A percentile compares a stretch with the other conserved stretches of the same genome.
phyloP scores from a whole-genome alignment of 92 coral and sea anemone species.

The Paragorgia papillata region DNA sequence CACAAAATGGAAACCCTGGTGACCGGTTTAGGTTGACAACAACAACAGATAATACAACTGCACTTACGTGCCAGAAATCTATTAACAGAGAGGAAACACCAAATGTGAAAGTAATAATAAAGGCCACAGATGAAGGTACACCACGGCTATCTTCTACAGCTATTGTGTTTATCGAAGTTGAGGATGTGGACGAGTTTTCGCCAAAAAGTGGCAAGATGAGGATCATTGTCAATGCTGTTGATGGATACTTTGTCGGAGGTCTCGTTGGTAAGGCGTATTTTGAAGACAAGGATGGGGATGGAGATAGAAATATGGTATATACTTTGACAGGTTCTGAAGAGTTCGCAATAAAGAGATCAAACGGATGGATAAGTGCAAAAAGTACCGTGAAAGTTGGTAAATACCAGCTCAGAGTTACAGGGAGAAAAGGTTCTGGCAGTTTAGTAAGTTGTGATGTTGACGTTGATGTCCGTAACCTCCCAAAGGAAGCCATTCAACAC shows the following conservation, averaged over 20 bases:
- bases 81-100: conserved; percentile 67
- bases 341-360: conserved; percentile 42
- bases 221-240: conserved; percentile 74
- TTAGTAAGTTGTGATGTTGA: conserved; percentile 26
- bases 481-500: conserved; percentile 58
- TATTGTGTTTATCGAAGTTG: conserved; percentile 64
- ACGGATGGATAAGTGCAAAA: conserved; percentile 59
- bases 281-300: conserved; percentile 68
- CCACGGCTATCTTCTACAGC: conserved; percentile 63
- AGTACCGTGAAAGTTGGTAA: conserved; percentile 53
- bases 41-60: conserved; percentile 45
- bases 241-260: conserved; percentile 80
- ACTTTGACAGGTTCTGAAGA: conserved; percentile 35
- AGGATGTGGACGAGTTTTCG: conserved; percentile 62
- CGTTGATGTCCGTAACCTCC: conserved; percentile 59
- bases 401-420: conserved; percentile 54
- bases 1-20: conserved; percentile 67
- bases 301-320: not conserved
- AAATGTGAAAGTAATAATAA: conserved; percentile 59
- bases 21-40: conserved; percentile 59
- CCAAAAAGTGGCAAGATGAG: conserved; percentile 66
- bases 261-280: conserved; percentile 81
- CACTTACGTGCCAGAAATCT: conserved; percentile 58
- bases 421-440: conserved; percentile 1
- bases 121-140: conserved; percentile 70